Conservation (phyloP, 2,797 vertebrate genomes). For the Rhynchotus rufescens region DNA sequence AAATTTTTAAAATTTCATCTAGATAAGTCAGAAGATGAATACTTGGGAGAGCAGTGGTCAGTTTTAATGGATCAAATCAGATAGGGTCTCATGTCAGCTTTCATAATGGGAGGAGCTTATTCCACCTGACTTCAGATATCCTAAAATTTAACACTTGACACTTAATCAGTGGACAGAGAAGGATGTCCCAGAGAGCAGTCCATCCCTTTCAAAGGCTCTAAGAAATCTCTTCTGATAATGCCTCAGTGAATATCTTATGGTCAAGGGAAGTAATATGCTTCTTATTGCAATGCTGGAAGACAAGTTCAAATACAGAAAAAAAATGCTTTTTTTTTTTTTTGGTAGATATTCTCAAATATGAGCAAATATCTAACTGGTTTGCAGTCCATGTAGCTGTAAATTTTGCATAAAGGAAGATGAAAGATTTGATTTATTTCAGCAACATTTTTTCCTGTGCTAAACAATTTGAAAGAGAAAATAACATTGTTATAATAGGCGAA, state of each 20-base stretch:
- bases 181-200: not conserved
- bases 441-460: not conserved
- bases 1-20: not conserved
- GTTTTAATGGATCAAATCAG: not conserved
- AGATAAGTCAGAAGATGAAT: not conserved
- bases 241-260: not conserved
- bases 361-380: constrained; percentile 9
- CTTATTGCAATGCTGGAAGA: not conserved
- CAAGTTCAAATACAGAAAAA: not conserved
- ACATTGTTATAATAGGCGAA: not conserved
- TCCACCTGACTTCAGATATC: not conserved
- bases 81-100: not conserved
- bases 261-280: not conserved
- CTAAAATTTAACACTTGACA: not conserved
- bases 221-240: not conserved
- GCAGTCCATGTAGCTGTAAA: not conserved
- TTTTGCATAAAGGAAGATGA: not conserved
- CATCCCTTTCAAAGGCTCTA: not conserved
- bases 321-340: rapidly evolving
- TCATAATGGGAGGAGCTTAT: not conserved
- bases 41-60: not conserved
- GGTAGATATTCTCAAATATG: not conserved
- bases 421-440: constrained; percentile 27
- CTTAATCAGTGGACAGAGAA: not conserved
- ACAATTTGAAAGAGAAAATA: constrained; percentile 17